Evolutionary conservation across 2,888 invertebrate genomes (phyloP).

Genomic region (Desoria tigrina): DNA sequence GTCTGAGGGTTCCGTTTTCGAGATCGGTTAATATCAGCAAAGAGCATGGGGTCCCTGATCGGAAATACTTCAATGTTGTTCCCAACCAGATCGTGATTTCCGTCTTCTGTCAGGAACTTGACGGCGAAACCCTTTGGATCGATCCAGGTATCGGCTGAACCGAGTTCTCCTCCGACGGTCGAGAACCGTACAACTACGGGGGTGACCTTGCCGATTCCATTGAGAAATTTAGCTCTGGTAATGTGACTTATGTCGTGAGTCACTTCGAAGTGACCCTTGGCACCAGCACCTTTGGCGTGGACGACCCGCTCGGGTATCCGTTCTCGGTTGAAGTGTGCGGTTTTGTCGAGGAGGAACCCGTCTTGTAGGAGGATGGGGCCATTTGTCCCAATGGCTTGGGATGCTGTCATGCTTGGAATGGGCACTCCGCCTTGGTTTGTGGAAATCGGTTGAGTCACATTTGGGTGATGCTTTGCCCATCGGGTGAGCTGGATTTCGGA

Average conservation of each 20-base stretch:
- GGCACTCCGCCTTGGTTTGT: conserved; percentile 1
- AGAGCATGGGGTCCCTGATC: conserved; percentile 83
- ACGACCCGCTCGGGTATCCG: conserved; percentile 94
- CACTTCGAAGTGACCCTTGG: conserved; percentile 24
- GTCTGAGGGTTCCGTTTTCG: conserved; percentile 94
- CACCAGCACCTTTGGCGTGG: conserved; percentile 89
- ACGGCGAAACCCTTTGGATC: conserved; percentile 71
- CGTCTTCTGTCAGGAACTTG: conserved; percentile 91
- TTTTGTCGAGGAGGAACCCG: conserved; percentile 73
- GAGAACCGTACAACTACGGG: conserved; percentile 79
- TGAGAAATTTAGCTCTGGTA: conserved; percentile 30
- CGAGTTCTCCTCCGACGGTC: conserved; percentile 86
- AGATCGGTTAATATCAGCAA: conserved; percentile 87
- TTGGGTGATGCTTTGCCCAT: too few relatives aligned
- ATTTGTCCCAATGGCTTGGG: conserved; percentile 76
- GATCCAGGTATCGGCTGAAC: conserved; percentile 58
- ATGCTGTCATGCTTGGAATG: conserved; percentile 16
- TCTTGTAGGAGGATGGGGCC: conserved; percentile 88
- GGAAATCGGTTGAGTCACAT: neutral
- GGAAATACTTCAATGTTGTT: conserved; percentile 92
- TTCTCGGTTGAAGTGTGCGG: conserved; percentile 83
- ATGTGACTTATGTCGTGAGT: conserved; percentile 26
- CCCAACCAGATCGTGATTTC: conserved; percentile 90
- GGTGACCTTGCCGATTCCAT: conserved; percentile 55
- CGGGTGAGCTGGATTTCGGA: too few relatives aligned